Base-by-base conservation (phyloP, 2,113 vertebrate genomes). In the Globicephala melas region DNA sequence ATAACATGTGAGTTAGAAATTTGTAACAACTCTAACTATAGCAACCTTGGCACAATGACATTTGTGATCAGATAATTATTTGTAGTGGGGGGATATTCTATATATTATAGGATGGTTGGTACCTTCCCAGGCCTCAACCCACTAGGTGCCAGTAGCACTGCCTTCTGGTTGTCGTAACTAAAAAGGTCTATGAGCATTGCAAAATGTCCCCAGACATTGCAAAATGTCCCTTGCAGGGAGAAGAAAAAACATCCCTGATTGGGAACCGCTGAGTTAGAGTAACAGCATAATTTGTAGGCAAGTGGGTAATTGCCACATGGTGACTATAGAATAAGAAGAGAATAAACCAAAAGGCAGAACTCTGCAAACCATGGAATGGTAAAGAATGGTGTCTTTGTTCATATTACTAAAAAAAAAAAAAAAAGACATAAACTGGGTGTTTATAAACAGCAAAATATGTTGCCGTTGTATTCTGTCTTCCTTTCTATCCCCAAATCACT, bases 161-260 rank as follows among this genome's bases (percentile, higher is more conserved):
- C 14, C 11, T 79, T 96, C 36, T 58, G 65, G 5, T 74, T 87
- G 25, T 55, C 11, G 55, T 10, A 91, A 76, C 9, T 33, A 36
- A 28, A 74, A 80, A 38, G 15, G 7, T 83, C 44, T 81, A 2
- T 36, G 53, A 47, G 50, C 26, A 26, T 79, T 86, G 33, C 13
- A 33, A 95, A 77, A 47, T 68, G 18, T 47, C 20, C 4, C 12
- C 11, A 83, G 79, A 65, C n/a, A 41, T 60, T 71, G 8, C 41
- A 47, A 47, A 76, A 76, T 85, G 2, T 47, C 2, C 23, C 12
- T 70, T 70, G 1, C 21, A 25, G 2, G 3, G 9, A 82, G 6
- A 11, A 3, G 0, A 6, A 58, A 60, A 73, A 44, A 3, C 2
- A 44, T n/a, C 20, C 21, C 1, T 80, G 0, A 4, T 55, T 91